Evolutionary conservation across 2,113 vertebrate species (phyloP), one percentile per base, ranked within the genome.

Genomic region (Cephalopholis sonnerati): DNA sequence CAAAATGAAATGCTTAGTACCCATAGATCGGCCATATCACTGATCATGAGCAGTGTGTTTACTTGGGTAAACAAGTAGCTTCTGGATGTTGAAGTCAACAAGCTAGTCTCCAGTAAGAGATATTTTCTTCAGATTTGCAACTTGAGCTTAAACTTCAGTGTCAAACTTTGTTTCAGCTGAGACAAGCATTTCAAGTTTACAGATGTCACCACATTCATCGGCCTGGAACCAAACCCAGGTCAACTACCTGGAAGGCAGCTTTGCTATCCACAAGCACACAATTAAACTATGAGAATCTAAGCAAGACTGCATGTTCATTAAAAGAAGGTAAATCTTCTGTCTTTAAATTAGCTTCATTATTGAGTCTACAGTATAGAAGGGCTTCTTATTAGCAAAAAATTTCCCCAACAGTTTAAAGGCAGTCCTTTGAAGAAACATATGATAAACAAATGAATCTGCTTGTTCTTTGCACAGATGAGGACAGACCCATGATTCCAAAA

Each of bases 221-320:
- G 92, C 93, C 93, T 91, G 92, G 93, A 94, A 93, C 94, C 91
- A 88, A 95, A 94, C 90, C 94, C 91, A 87, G 92, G 83, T 94
- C 93, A 94, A 93, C 93, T 92, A 93, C 93, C 94, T 94, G 91
- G 93, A 93, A 95, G 93, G 93, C 93, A 95, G 91, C 93, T 95
- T 93, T 93, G 91, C 92, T 94, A 27, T 93, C 84, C 93, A 95
- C 89, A 59, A n/a, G n/a, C 8, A 32, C 9, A 63, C 18, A 18
- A 16, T 20, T 15, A 7, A 8, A 46, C 29, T 46, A 29, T 3
- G 16, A 54, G 3, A 54, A 41, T 39, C 15, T 25, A n/a, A 44
- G 32, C 17, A 22, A 61, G 16, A n/a, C 32, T 51, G n/a, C 25
- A 63, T 57, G 18, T 70, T 50, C 17, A 25, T 46, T 4, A 50